Conservation (phyloP, 2,888 invertebrate species). For the Mylabris sibirica region DNA sequence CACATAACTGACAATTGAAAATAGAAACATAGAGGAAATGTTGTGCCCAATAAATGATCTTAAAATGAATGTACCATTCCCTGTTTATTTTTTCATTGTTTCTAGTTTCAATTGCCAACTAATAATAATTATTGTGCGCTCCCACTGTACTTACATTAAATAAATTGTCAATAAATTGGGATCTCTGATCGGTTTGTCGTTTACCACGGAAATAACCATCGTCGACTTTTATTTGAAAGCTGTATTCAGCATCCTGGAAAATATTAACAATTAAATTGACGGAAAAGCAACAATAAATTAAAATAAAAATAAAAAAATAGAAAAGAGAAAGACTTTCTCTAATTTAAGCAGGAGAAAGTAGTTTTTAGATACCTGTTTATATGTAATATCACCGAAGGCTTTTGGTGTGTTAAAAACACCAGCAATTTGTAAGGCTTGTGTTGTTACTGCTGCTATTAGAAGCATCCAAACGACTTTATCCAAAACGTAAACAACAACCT, state of each 20-base stretch:
- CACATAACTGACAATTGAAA: too few species aligned
- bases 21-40: too few species aligned
- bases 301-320: not conserved
- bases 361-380: slow-evolving; percentile 45
- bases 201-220: slow-evolving; percentile 49
- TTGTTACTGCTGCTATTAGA: slow-evolving; percentile 55
- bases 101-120: too few species aligned
- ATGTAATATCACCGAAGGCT: slow-evolving; percentile 50
- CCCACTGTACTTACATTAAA: slow-evolving; percentile 56
- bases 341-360: slow-evolving; percentile 8
- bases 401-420: slow-evolving; percentile 57
- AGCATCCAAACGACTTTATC: slow-evolving; percentile 59
- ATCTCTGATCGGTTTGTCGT: slow-evolving; percentile 53
- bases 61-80: too few species aligned
- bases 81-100: too few species aligned
- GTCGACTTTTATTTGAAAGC: slow-evolving; percentile 48
- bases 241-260: slow-evolving; percentile 51
- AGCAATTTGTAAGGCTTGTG: slow-evolving; percentile 57
- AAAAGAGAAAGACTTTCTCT: slow-evolving; percentile 15
- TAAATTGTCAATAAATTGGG: slow-evolving; percentile 54
- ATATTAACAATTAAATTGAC: not conserved
- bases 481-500: slow-evolving; percentile 54
- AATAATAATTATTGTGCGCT: not conserved
- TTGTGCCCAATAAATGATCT: too few species aligned
- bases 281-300: not conserved